Evolutionary conservation across 2,888 invertebrate species (phyloP).

Genomic region (Zaprionus bogoriensis): DNA sequence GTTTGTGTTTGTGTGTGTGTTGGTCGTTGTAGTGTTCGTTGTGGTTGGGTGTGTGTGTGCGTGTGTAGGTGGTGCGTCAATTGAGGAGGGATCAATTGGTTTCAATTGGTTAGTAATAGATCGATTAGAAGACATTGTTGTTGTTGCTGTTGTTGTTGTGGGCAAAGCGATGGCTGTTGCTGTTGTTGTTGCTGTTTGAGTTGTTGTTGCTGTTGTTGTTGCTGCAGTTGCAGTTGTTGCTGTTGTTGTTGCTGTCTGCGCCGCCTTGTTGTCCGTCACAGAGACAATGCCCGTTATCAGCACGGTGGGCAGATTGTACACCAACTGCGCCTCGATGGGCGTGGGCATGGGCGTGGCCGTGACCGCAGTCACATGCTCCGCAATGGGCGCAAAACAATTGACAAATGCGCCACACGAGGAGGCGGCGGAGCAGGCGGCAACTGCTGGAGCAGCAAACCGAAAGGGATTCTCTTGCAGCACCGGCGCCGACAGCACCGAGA

Average conservation of each 20-base stretch:
- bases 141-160: conserved; percentile 23
- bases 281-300: conserved; percentile 41
- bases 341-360: background rate
- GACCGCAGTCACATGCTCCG: conserved; percentile 49
- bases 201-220: conserved; percentile 8
- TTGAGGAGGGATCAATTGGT: conserved; percentile 60
- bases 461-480: conserved; percentile 62
- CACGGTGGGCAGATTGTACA: conserved; percentile 53
- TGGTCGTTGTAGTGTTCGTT: conserved; percentile 31
- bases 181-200: conserved; percentile 15
- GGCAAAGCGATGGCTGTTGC: conserved; percentile 20
- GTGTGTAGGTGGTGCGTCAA: conserved; percentile 43
- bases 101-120: conserved; percentile 70
- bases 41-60: conserved; percentile 25
- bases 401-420: conserved; percentile 35
- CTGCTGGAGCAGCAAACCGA: conserved; percentile 39
- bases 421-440: background rate
- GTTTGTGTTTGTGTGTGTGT: conserved; percentile 33
- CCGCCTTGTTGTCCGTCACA: conserved; percentile 13
- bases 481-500: conserved; percentile 55
- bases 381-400: conserved; percentile 71
- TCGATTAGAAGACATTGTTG: conserved; percentile 63
- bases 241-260: conserved; percentile 4
- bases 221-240: too few species aligned
- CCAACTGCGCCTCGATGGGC: conserved; percentile 16